Evolutionary conservation across 2,888 invertebrate species (phyloP).

Genomic region (Clepsis dumicolana): DNA sequence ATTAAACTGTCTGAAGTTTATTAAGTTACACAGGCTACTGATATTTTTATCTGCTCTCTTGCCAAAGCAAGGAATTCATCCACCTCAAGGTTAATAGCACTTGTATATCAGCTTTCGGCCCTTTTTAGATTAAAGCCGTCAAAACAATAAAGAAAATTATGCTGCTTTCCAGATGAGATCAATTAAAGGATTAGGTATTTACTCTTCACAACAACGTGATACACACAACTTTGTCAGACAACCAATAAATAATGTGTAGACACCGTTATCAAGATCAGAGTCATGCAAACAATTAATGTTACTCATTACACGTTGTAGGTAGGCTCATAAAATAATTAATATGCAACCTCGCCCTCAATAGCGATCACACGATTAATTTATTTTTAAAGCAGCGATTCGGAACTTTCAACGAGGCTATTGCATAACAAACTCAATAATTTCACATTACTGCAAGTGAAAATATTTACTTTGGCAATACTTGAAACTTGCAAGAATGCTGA

Average conservation of each 20-base stretch:
- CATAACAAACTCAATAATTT: not conserved
- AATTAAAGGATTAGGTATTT: no score
- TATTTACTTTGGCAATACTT: no score
- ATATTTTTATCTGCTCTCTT: not conserved
- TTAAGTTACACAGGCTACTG: not conserved
- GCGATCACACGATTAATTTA: conserved; percentile 54
- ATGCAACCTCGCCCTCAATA: conserved; percentile 46
- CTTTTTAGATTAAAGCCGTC: no score
- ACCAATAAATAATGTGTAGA: not conserved
- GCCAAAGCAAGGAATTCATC: no score
- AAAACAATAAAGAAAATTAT: no score
- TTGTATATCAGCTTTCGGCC: no score
- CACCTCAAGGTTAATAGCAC: no score
- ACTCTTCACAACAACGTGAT: no score
- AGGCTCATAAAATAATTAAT: conserved; percentile 47
- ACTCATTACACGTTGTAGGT: conserved; percentile 42
- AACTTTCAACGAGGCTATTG: conserved; percentile 1
- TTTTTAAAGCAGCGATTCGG: conserved; percentile 53
- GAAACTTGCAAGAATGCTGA: no score
- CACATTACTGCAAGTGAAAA: no score
- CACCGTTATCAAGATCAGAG: conserved; percentile 45
- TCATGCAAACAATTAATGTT: conserved; percentile 50
- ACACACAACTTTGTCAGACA: not conserved
- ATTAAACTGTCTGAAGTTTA: not conserved
- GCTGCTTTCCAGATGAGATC: no score